phyloP scores from a whole-genome alignment of 1,140 invertebrate species.

The Bombus superbus region DNA sequence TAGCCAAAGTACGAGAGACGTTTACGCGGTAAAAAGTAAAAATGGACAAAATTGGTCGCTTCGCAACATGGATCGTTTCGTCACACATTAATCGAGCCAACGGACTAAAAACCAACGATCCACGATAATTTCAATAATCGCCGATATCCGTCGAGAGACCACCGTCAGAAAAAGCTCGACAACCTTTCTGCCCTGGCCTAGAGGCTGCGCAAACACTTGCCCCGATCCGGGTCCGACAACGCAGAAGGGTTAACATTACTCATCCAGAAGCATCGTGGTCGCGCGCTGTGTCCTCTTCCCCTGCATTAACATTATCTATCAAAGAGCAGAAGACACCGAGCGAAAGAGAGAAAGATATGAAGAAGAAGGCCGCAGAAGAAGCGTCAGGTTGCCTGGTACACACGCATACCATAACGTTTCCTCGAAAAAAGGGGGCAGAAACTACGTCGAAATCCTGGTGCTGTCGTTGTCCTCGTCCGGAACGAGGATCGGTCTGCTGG shows the following conservation, averaged over 20 bases:
- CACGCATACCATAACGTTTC: conserved; percentile 47
- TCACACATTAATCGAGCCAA: not conserved
- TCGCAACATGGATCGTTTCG: not conserved
- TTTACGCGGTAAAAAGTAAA: not conserved
- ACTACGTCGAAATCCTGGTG: conserved; percentile 27
- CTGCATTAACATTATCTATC: conserved; percentile 50
- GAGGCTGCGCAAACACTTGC: conserved; percentile 2
- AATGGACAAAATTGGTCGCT: not conserved
- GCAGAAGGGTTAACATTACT: conserved; percentile 32
- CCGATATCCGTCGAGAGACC: not conserved
- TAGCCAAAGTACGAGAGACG: not conserved
- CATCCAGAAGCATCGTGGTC: conserved; percentile 25
- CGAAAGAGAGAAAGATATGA: not conserved
- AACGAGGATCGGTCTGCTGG: conserved; percentile 4
- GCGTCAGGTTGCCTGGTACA: conserved; percentile 34
- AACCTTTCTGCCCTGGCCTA: not conserved
- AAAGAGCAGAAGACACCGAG: not conserved
- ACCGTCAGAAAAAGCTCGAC: not conserved
- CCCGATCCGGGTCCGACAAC: not conserved
- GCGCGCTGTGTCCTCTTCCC: conserved; percentile 12
- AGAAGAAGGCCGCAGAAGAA: conserved; percentile 18
- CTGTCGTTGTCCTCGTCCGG: conserved; percentile 37
- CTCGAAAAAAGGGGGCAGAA: conserved; percentile 49
- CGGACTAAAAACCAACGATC: not conserved
- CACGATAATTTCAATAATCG: not conserved